phyloP scores from a whole-genome alignment of 2,888 invertebrate genomes.

The Phania funesta region DNA sequence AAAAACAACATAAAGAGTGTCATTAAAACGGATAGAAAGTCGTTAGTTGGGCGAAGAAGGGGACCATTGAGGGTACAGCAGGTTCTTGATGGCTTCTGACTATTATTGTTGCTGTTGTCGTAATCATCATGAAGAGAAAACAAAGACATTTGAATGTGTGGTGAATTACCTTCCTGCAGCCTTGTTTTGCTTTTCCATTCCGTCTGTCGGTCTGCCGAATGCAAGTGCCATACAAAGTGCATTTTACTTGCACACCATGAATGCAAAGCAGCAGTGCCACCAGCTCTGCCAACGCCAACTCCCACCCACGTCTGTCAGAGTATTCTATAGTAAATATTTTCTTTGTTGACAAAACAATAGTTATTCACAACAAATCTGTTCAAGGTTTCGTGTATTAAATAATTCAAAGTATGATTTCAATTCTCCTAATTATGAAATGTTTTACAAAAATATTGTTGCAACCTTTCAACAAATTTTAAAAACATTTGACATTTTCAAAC shows the following conservation, averaged over 20 bases:
- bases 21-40: constrained; percentile 12
- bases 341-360: constrained; percentile 14
- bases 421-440: neutral
- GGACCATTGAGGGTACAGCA: neutral
- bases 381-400: constrained; percentile 23
- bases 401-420: constrained; percentile 17
- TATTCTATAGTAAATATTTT: constrained; percentile 32
- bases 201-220: constrained; percentile 18
- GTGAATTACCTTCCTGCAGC: constrained; percentile 57
- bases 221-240: constrained; percentile 59
- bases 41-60: neutral
- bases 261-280: constrained; percentile 29
- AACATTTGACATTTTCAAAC: too few relatives aligned
- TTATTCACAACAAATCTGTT: constrained; percentile 24
- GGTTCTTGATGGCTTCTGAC: constrained; percentile 40
- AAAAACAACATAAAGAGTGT: constrained; percentile 32
- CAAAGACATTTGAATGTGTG: constrained; percentile 62
- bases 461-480: too few relatives aligned
- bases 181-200: neutral
- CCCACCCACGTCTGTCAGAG: neutral
- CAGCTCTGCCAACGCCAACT: neutral
- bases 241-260: constrained; percentile 48
- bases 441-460: too few relatives aligned
- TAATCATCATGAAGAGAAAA: constrained; percentile 34
- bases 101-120: constrained; percentile 27